A percentile compares a stretch with the other conserved stretches of the same genome.
phyloP scores from a whole-genome alignment of 1,140 invertebrate genomes.

The Drosophila novamexicana region DNA sequence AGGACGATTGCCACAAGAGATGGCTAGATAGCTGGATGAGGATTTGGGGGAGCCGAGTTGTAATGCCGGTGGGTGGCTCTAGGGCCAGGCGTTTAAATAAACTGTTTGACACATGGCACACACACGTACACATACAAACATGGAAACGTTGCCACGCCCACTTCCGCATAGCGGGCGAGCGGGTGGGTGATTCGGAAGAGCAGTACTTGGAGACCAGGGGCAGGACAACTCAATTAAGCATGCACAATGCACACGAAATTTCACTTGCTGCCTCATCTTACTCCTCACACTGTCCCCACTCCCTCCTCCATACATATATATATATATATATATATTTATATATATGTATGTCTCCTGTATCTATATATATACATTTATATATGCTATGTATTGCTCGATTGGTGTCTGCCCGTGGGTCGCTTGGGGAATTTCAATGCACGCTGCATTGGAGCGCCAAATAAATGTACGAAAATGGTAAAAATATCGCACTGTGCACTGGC shows the following conservation, averaged over 20 bases:
- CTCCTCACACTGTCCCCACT: not conserved
- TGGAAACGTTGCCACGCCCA: conserved; percentile 27
- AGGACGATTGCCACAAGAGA: conserved; percentile 34
- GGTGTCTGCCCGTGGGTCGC: conserved; percentile 9
- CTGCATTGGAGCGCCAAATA: conserved; percentile 55
- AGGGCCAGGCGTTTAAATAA: conserved; percentile 48
- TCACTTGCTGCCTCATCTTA: conserved; percentile 31
- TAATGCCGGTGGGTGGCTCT: conserved; percentile 18
- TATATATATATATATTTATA: too few species aligned
- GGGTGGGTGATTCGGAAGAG: not conserved
- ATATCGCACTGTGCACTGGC: conserved; percentile 4
- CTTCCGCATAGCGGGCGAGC: conserved; percentile 20
- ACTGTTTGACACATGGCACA: conserved; percentile 62
- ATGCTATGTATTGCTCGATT: not conserved
- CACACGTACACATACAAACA: not conserved
- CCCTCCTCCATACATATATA: not conserved
- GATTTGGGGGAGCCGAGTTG: not conserved
- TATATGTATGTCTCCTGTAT: not conserved
- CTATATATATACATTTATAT: not conserved
- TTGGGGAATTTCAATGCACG: conserved; percentile 60
- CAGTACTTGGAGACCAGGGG: conserved; percentile 9
- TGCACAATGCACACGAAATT: conserved; percentile 80
- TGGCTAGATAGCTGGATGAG: conserved; percentile 1
- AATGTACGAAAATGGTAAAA: conserved; percentile 32
- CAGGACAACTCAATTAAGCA: conserved; percentile 77